phyloP scores from a whole-genome alignment of 2,113 vertebrate genomes.

The Dasypus novemcinctus region DNA sequence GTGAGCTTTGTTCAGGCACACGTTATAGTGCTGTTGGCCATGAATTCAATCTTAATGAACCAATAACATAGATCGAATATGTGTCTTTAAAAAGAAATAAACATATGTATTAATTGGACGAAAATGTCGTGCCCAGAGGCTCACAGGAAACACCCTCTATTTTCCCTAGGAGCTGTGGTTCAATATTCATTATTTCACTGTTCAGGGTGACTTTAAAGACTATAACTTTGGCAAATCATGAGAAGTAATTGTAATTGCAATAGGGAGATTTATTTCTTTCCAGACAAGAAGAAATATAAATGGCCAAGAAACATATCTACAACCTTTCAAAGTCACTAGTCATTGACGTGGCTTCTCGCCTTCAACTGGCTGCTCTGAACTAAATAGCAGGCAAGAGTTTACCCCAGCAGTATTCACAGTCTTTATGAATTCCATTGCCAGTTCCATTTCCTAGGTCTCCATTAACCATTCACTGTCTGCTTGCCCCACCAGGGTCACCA shows the following conservation, averaged over 20 bases:
- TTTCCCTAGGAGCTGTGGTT: too few relatives aligned
- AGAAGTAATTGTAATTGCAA: neutral
- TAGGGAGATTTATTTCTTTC: neutral
- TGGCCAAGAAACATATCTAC: neutral
- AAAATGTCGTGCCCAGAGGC: too few relatives aligned
- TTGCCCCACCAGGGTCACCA: neutral
- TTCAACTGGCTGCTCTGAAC: neutral
- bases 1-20: too few relatives aligned
- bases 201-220: too few relatives aligned
- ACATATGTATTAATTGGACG: too few relatives aligned
- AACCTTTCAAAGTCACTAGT: neutral
- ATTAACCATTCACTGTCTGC: neutral
- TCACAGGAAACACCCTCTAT: too few relatives aligned
- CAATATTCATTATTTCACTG: too few relatives aligned
- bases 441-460: neutral
- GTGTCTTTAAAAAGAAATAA: too few relatives aligned
- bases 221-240: too few relatives aligned
- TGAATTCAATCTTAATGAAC: too few relatives aligned
- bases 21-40: too few relatives aligned
- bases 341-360: neutral
- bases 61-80: too few relatives aligned
- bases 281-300: neutral
- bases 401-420: neutral
- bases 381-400: neutral
- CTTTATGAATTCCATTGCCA: neutral